Evolutionary conservation across 2,888 invertebrate species (phyloP), one percentile per base, ranked within the genome.

Genomic region (Tridacna crocea): DNA sequence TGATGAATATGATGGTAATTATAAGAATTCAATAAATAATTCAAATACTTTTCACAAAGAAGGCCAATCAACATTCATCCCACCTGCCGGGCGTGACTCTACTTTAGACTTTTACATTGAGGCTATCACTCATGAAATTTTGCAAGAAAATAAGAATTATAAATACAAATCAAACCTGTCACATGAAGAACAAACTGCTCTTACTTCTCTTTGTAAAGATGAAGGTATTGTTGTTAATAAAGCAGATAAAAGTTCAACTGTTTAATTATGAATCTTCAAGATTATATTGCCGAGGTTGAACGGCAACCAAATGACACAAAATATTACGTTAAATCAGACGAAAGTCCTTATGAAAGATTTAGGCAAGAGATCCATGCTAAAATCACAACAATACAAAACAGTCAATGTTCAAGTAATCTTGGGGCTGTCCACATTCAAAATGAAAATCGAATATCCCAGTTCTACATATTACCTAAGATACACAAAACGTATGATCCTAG

Each of bases 181-280:
- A 12, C 22, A 17, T 46, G 61, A 55, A 22, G 79, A 79, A 60
- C 75, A 47, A 26, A 60, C 10, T 66, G 58, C 73, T 17, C 65
- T 74, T 15, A n/a, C 48, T 11, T 19, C 26, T 24, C 26, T 79
- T 58, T 11, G 65, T 17, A 22, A 51, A 17, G 73, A 79, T 58
- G n/a, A 24, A 0, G 48, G 17, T 66, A 73, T 79, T 58, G 47
- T 79, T 22, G 26, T 79, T 6, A 63, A 79, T 46, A 73, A 79
- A 66, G 65, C 78, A 19, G 78, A 79, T 46, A 79, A 79, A 66
- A 36, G 27, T 26, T 48, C 27, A 26, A 65, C 51, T 12, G 48
- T 68, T 68, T 79, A 22, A 70, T 79, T n/a, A 79, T 79, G 74
- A 75, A 70, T n/a, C n/a, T n/a, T n/a, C n/a, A n/a, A n/a, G n/a